Conservation (phyloP, 2,113 vertebrate species). For the Rhinopomastus cyanomelas region DNA sequence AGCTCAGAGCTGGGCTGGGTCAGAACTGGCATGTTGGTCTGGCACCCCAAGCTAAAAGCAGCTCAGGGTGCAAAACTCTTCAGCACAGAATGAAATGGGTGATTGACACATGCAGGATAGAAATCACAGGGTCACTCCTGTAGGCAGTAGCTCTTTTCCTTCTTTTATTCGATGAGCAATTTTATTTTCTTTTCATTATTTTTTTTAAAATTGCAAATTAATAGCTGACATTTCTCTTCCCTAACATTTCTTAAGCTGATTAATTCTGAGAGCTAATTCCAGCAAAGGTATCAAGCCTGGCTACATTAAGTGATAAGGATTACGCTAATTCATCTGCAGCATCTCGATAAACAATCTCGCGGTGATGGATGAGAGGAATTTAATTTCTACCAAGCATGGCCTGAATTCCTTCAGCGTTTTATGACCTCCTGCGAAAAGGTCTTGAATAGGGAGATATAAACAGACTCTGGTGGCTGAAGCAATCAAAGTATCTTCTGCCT, state of each 20-base stretch:
- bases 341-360: conserved; percentile 66
- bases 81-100: neutral
- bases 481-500: neutral
- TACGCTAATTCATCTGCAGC: conserved; percentile 51
- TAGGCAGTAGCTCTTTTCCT: neutral
- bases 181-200: neutral
- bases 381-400: conserved; percentile 11
- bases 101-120: neutral
- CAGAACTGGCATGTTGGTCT: too few species aligned
- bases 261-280: conserved; percentile 63
- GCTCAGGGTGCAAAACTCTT: neutral
- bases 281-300: conserved; percentile 24
- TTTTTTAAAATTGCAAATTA: neutral
- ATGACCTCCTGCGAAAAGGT: neutral
- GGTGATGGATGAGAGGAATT: conserved; percentile 38
- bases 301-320: conserved; percentile 55
- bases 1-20: too few species aligned
- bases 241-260: conserved; percentile 60
- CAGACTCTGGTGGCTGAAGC: neutral
- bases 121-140: neutral
- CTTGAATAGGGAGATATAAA: neutral
- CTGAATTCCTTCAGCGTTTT: conserved; percentile 11
- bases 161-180: neutral
- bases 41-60: neutral
- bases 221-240: conserved; percentile 25